A percentile compares a stretch with the other conserved stretches of the same genome.
Conservation (phyloP, 2,888 invertebrate species). For the Iphiclides podalirius region DNA sequence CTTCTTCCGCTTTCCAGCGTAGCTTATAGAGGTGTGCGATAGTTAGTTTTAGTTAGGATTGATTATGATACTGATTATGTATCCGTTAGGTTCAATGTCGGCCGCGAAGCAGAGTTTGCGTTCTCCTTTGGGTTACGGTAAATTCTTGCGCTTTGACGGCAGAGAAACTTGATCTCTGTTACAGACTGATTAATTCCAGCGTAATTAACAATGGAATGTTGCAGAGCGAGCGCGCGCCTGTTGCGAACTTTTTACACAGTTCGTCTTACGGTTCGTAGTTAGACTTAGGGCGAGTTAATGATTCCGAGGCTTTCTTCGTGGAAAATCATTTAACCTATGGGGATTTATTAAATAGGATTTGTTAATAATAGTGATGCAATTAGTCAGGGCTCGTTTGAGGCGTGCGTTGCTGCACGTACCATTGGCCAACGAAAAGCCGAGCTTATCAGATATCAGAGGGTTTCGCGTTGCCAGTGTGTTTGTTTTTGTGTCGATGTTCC, state of each 20-base stretch:
- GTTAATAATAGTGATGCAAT: conserved; percentile 1
- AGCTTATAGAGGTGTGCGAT: neutral
- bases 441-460: conserved; percentile 34
- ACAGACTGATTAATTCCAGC: conserved; percentile 17
- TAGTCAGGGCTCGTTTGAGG: neutral
- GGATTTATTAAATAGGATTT: conserved; percentile 11
- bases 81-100: conserved; percentile 15
- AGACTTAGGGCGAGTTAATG: neutral
- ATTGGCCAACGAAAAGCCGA: conserved; percentile 25
- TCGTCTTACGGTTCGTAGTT: conserved; percentile 1
- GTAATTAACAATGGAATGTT: neutral
- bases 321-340: neutral
- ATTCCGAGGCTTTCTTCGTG: neutral
- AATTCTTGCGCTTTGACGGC: too few species aligned
- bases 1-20: neutral
- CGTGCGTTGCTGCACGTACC: too few species aligned
- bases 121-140: too few species aligned
- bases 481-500: conserved; percentile 29
- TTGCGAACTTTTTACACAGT: neutral
- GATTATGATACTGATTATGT: conserved; percentile 4
- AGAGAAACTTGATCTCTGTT: conserved; percentile 16
- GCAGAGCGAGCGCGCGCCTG: neutral
- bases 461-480: conserved; percentile 28
- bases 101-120: neutral
- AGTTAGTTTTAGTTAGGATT: too few species aligned